A percentile compares a stretch with the other conserved stretches of the same genome.
Evolutionary conservation across 2,888 invertebrate species (phyloP).

Genomic region (Brachypalpus laphriformis): DNA sequence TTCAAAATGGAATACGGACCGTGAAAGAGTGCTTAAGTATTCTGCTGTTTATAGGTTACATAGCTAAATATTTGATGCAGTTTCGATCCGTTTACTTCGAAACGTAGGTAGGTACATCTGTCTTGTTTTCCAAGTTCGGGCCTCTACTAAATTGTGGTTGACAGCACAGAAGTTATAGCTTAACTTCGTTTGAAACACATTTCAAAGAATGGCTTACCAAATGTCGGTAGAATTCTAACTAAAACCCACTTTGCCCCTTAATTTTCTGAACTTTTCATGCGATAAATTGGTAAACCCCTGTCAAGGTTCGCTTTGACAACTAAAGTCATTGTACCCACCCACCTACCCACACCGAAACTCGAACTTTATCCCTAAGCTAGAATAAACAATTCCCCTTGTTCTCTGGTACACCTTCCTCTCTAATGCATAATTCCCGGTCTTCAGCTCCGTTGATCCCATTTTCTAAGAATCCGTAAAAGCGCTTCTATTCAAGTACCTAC

Average conservation of each 20-base stretch:
- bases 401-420: neutral
- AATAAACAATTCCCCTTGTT: conserved; percentile 5
- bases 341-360: neutral
- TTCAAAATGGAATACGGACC: too few species aligned
- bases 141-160: too few species aligned
- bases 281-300: neutral
- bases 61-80: too few species aligned
- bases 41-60: too few species aligned
- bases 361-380: neutral
- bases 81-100: too few species aligned
- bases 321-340: neutral
- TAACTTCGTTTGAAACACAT: too few species aligned
- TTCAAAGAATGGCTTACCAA: neutral
- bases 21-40: too few species aligned
- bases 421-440: neutral
- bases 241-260: neutral
- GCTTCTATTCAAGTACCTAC: conserved; percentile 16
- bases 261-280: neutral
- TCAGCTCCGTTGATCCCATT: neutral
- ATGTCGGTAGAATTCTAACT: neutral
- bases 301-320: conserved; percentile 1
- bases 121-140: too few species aligned
- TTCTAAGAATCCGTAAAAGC: conserved; percentile 19
- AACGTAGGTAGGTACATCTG: too few species aligned
- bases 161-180: too few species aligned